Evolutionary conservation across 2,797 vertebrate species (phyloP).

Genomic region (Scleropages formosus): DNA sequence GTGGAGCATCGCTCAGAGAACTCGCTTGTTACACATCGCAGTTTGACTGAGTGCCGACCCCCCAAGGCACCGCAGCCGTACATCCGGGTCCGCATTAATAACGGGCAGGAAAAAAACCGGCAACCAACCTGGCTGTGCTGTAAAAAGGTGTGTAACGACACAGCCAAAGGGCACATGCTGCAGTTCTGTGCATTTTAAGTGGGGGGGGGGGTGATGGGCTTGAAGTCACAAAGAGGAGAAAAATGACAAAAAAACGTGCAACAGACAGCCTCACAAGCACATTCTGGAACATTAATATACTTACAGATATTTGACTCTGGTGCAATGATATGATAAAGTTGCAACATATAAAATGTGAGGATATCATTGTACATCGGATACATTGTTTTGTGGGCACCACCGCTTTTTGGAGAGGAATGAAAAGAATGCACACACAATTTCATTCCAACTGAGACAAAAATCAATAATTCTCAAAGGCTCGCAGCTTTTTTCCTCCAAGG

Average conservation of each 20-base stretch:
- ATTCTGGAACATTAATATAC: slow-evolving; percentile 36
- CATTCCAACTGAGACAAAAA: too few species aligned
- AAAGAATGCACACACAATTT: too few species aligned
- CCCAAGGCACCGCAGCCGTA: not conserved
- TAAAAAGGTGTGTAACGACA: not conserved
- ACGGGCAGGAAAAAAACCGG: not conserved
- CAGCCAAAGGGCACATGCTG: not conserved
- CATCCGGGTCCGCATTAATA: slow-evolving; percentile 1
- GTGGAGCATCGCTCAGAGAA: not conserved
- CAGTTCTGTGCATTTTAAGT: not conserved
- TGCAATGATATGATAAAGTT: not conserved
- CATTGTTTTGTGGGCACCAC: too few species aligned
- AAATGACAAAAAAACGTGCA: too few species aligned
- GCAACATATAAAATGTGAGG: not conserved
- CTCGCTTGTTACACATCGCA: not conserved
- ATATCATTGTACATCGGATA: too few species aligned
- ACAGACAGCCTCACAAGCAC: too few species aligned
- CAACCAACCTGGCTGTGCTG: slow-evolving; percentile 26
- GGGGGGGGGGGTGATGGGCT: not conserved
- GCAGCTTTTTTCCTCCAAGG: too few species aligned
- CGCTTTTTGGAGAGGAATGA: too few species aligned
- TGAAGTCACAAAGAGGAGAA: not conserved
- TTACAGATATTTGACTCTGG: not conserved
- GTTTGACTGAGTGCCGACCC: slow-evolving; percentile 8
- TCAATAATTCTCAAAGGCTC: too few species aligned